Evolutionary conservation across 2,113 vertebrate genomes (phyloP).

Genomic region (Spermophilus dauricus): DNA sequence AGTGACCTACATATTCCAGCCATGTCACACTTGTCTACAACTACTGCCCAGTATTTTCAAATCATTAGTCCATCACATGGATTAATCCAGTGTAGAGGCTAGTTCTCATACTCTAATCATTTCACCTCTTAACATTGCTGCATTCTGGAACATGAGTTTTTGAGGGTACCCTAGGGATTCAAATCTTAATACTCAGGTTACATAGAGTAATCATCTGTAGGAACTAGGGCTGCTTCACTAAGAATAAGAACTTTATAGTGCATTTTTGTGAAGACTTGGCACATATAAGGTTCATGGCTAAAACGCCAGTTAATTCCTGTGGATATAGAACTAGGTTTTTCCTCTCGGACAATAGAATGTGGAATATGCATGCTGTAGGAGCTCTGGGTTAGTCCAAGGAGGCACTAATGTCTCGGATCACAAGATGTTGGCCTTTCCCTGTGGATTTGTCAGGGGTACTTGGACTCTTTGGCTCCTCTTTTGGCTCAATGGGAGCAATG

Average conservation of each 20-base stretch:
- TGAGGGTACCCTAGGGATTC: too few relatives aligned
- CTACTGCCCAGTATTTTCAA: too few relatives aligned
- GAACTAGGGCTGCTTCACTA: neutral
- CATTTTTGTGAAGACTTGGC: neutral
- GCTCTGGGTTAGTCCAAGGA: neutral
- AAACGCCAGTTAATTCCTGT: neutral
- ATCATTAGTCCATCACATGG: too few relatives aligned
- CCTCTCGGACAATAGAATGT: neutral
- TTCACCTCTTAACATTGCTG: too few relatives aligned
- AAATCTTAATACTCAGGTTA: too few relatives aligned
- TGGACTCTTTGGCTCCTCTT: neutral
- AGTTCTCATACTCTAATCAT: too few relatives aligned
- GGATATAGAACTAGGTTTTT: neutral
- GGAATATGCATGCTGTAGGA: neutral
- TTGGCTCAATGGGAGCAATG: neutral
- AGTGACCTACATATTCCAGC: too few relatives aligned
- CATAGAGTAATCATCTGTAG: neutral
- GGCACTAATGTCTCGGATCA: neutral
- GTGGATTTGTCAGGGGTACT: neutral
- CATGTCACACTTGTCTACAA: too few relatives aligned
- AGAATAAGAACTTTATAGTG: neutral
- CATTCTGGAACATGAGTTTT: too few relatives aligned
- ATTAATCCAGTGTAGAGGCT: too few relatives aligned
- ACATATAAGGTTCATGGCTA: neutral
- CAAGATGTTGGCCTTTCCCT: neutral